Conservation (phyloP, 1,140 invertebrate genomes). For the Leptinotarsa texana region DNA sequence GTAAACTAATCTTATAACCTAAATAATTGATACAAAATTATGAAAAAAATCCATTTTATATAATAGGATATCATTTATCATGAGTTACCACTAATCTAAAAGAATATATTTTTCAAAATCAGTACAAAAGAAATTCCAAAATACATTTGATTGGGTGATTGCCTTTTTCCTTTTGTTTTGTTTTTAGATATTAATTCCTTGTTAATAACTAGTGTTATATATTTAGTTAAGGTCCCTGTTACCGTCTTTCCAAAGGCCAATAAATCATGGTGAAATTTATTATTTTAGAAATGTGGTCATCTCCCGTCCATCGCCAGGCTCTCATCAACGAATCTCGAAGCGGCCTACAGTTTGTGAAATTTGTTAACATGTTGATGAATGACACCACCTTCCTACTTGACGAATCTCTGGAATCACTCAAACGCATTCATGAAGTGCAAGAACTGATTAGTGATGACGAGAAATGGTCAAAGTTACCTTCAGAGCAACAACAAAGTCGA, state of each 20-base stretch:
- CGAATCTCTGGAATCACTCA: slow-evolving; percentile 92
- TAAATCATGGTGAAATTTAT: not conserved
- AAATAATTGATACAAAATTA: no score
- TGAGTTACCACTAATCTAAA: no score
- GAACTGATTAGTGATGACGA: slow-evolving; percentile 74
- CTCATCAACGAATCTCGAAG: slow-evolving; percentile 82
- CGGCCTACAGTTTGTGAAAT: slow-evolving; percentile 94
- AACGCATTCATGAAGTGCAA: slow-evolving; percentile 94
- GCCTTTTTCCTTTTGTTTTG: no score
- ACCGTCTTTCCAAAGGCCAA: not conserved
- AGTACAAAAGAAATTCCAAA: no score
- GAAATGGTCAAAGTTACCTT: slow-evolving; percentile 68
- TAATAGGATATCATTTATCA: no score
- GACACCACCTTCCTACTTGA: slow-evolving; percentile 97
- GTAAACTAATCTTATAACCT: no score
- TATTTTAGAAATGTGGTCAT: slow-evolving; percentile 52
- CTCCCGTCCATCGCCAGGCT: slow-evolving; percentile 63
- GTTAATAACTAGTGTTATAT: no score
- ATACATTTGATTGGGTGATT: no score
- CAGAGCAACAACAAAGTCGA: slow-evolving; percentile 77
- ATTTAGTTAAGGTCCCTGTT: not conserved
- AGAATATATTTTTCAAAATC: no score
- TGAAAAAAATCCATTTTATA: no score
- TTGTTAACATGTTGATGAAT: slow-evolving; percentile 99
- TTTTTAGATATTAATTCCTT: no score